phyloP scores from a whole-genome alignment of 2,113 vertebrate genomes.

The Sphaerodactylus townsendi region DNA sequence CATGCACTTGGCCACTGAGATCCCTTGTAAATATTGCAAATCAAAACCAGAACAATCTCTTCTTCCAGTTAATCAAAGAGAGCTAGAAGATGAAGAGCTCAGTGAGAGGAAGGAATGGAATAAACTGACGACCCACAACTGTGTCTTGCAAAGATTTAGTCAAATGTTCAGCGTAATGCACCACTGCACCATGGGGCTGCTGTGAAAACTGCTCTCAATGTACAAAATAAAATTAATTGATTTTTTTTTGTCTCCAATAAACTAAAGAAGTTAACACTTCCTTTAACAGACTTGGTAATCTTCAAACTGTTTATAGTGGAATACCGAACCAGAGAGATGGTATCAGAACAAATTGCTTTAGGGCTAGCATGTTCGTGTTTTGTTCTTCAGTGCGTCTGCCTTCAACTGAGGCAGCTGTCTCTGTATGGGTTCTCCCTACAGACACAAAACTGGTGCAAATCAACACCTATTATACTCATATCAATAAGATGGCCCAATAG shows the following conservation, averaged over 20 bases:
- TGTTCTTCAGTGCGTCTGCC: neutral
- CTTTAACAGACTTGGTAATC: neutral
- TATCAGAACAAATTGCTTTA: neutral
- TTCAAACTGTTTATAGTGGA: neutral
- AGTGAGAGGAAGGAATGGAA: neutral
- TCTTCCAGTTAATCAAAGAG: conserved; percentile 18
- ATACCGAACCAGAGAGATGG: neutral
- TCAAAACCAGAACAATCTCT: neutral
- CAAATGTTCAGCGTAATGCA: neutral
- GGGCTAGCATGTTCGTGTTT: neutral
- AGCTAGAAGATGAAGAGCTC: neutral
- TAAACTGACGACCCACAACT: neutral
- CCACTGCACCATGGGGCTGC: neutral
- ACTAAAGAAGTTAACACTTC: neutral
- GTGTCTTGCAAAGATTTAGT: neutral
- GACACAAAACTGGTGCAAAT: too few relatives aligned
- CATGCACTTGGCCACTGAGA: too few relatives aligned
- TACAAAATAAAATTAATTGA: conserved; percentile 13
- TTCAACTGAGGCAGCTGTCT: too few relatives aligned
- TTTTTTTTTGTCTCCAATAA: neutral
- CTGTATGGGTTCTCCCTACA: too few relatives aligned
- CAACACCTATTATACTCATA: too few relatives aligned
- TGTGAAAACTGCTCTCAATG: neutral
- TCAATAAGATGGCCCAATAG: too few relatives aligned
- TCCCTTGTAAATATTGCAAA: too few relatives aligned